These are phyloP conservation scores for Sesamia inferens DNA, from an alignment of 2,888 invertebrate genomes.

Conservation along the genomic window DNA sequence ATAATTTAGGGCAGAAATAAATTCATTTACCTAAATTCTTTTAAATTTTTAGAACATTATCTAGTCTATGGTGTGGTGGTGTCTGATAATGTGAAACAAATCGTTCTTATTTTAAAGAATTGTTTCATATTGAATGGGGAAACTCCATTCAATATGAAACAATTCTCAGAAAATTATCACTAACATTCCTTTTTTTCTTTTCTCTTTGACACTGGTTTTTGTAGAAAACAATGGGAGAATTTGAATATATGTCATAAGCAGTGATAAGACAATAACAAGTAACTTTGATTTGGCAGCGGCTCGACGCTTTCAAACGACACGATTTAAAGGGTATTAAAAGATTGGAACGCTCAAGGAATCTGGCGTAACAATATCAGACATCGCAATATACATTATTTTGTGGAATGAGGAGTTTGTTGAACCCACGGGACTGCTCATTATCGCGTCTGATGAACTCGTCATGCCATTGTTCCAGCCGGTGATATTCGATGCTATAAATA, in stretches of 20 bases:
- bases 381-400: constrained; percentile 81
- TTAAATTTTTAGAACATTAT: neutral
- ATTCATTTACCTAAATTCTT: neutral
- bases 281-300: constrained; percentile 71
- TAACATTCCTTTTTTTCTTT: neutral
- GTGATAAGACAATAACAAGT: constrained; percentile 10
- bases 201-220: neutral
- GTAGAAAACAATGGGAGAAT: neutral
- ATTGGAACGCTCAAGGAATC: constrained; percentile 71
- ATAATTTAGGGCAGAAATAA: neutral
- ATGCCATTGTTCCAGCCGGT: constrained; percentile 83
- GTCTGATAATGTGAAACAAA: neutral
- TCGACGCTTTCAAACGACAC: constrained; percentile 72
- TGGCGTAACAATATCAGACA: constrained; percentile 76
- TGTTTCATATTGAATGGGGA: neutral
- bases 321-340: constrained; percentile 70
- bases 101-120: neutral
- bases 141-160: too few relatives aligned
- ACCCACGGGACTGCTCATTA: constrained; percentile 88
- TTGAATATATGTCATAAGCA: constrained; percentile 7
- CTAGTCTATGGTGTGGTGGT: neutral
- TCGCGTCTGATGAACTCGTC: constrained; percentile 87
- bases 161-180: neutral
- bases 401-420: constrained; percentile 87
- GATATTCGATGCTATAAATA: constrained; percentile 71